Conservation (phyloP, 2,888 invertebrate species). For the Drosophila mimica region DNA sequence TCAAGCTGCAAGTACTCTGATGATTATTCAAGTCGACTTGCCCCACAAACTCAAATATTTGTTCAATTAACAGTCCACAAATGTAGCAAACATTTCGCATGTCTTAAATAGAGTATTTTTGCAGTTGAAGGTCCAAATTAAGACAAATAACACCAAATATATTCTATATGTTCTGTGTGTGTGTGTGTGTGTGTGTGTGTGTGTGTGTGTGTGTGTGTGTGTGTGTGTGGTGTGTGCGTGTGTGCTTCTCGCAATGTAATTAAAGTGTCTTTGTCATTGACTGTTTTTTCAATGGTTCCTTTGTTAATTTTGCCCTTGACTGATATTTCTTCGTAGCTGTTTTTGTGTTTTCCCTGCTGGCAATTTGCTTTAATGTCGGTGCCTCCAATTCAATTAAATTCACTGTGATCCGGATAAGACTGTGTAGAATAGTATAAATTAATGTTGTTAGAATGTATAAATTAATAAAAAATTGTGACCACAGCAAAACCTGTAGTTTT, state of each 20-base stretch:
- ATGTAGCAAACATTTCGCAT: background rate
- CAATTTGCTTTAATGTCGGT: constrained; percentile 3
- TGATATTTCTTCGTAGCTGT: background rate
- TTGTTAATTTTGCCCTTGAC: background rate
- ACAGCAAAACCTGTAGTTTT: constrained; percentile 9
- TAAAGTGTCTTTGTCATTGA: constrained; percentile 24
- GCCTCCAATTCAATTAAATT: constrained; percentile 6
- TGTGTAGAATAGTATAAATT: constrained; percentile 24
- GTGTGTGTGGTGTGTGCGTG: background rate
- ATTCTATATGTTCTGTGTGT: background rate
- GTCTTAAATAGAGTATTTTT: constrained; percentile 5
- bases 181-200: background rate
- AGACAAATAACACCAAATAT: constrained; percentile 3
- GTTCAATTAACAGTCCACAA: background rate
- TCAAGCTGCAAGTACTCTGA: background rate
- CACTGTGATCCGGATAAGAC: background rate
- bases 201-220: background rate
- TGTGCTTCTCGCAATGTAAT: background rate
- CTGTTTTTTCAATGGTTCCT: constrained; percentile 18
- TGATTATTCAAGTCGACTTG: constrained; percentile 19
- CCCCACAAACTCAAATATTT: constrained; percentile 41
- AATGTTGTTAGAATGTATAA: too few species aligned
- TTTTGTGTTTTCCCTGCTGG: background rate
- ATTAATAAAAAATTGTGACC: constrained; percentile 45
- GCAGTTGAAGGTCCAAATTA: constrained; percentile 28